These are phyloP conservation scores for Pyrocephalus nanus DNA, from an alignment of 2,797 vertebrate species.

Conservation along the genomic window DNA sequence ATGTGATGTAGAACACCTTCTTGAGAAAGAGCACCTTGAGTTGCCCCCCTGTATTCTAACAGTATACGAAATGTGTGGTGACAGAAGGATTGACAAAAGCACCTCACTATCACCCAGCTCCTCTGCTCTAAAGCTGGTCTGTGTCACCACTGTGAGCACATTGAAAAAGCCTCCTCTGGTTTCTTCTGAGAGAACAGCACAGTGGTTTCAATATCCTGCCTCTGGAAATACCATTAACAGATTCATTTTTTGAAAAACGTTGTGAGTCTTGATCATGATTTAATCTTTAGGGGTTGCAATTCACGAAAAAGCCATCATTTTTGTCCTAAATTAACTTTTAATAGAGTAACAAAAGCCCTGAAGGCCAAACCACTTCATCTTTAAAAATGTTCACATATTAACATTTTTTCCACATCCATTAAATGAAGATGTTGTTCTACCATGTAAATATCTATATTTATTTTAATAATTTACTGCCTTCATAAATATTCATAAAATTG, in stretches of 20 bases:
- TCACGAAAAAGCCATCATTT: conserved; percentile 16
- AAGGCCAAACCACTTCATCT: conserved; percentile 40
- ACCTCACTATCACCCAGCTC: not conserved
- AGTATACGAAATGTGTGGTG: not conserved
- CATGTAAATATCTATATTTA: conserved; percentile 61
- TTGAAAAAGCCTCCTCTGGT: not conserved
- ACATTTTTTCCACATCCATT: conserved; percentile 47
- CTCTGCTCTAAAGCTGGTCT: not conserved
- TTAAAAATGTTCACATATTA: conserved; percentile 55
- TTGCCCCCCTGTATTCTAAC: not conserved
- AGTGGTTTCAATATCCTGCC: not conserved
- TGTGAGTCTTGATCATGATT: not conserved
- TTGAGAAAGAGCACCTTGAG: not conserved
- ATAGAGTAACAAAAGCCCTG: conserved; percentile 49
- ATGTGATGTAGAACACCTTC: not conserved
- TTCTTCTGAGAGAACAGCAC: not conserved
- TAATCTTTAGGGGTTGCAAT: not conserved
- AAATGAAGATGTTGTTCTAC: conserved; percentile 59
- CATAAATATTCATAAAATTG: conserved; percentile 63
- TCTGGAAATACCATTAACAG: not conserved
- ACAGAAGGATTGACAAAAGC: not conserved
- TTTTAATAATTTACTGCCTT: conserved; percentile 59
- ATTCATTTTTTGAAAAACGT: not conserved
- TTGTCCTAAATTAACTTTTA: conserved; percentile 62
- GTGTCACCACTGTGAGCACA: not conserved